Evolutionary conservation across 2,888 invertebrate species (phyloP), one percentile per base, ranked within the genome.

Genomic region (Parnassius smintheus): DNA sequence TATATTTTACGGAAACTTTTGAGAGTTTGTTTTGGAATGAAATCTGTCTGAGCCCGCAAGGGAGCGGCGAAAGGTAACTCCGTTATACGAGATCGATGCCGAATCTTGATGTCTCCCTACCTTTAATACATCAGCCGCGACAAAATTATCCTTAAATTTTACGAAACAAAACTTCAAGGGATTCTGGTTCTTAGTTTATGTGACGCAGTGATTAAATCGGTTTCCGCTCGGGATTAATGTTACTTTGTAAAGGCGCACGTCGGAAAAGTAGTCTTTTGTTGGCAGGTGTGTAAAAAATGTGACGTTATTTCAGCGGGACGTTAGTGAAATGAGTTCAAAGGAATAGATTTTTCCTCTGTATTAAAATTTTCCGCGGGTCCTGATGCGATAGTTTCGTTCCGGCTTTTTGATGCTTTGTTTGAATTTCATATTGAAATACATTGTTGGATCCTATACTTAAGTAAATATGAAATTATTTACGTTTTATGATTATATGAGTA

Each of bases 251-350:
- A 72, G 70, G 71, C 68, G 68, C 72, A 71, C 72, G 75, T 72
- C 70, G 73, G 75, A 72, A 75, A 81, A 79, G 76, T 75, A 75
- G 73, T 72, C 70, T 73, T 77, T 81, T 81, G 78, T 81, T 75
- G 80, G 74, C 78, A 82, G 82, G 83, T 84, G 79, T 74, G 78
- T 80, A 81, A 83, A 82, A 82, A 82, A 77, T 77, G 75, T 72
- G 72, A 70, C 74, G 70, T 72, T 75, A 77, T 76, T 76, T 74
- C 71, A 74, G 72, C 70, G 71, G 69, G 71, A 73, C 70, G 71
- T 75, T 70, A 75, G 62, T 63, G 64, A 69, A 75, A 75, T 73
- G 71, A 72, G 70, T 70, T 72, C 72, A 70, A 67, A 70, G 68
- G 68, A 67, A 60, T 64, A 68, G 64, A 61, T 56, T 56, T 70